phyloP scores from a whole-genome alignment of 2,888 invertebrate species.

The Lamellibrachia columna region DNA sequence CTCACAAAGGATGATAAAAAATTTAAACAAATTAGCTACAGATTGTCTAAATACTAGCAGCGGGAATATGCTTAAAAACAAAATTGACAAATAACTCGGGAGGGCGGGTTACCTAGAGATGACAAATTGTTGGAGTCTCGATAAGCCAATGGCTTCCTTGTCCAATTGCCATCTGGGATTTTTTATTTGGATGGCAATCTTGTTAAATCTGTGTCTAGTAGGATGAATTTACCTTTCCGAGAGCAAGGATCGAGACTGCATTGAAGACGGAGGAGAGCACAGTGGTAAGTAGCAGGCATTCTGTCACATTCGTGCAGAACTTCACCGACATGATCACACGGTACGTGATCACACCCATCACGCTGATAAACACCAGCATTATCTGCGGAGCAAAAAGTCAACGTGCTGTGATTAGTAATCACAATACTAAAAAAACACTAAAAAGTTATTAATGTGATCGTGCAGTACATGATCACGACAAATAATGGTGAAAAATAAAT shows the following conservation, averaged over 20 bases:
- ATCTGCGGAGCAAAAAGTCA: conserved; percentile 48
- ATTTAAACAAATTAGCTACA: too few relatives aligned
- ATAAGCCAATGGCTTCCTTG: too few relatives aligned
- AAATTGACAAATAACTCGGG: too few relatives aligned
- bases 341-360: conserved; percentile 62
- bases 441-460: neutral
- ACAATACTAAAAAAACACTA: neutral
- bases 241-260: conserved; percentile 66
- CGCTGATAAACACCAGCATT: conserved; percentile 60
- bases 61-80: too few relatives aligned
- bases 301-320: conserved; percentile 50
- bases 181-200: too few relatives aligned
- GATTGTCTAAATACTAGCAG: too few relatives aligned
- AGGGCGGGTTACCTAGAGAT: too few relatives aligned
- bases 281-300: conserved; percentile 62
- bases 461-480: neutral
- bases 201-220: too few relatives aligned
- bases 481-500: neutral
- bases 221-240: conserved; percentile 59
- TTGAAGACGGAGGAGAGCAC: conserved; percentile 66
- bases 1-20: too few relatives aligned
- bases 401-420: neutral
- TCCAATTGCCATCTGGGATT: too few relatives aligned
- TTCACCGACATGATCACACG: conserved; percentile 62
- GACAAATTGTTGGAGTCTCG: too few relatives aligned